Percentiles rank a stretch among this genome's conserved stretches.
Conservation (phyloP, 1,140 invertebrate species). For the Psix sp. region DNA sequence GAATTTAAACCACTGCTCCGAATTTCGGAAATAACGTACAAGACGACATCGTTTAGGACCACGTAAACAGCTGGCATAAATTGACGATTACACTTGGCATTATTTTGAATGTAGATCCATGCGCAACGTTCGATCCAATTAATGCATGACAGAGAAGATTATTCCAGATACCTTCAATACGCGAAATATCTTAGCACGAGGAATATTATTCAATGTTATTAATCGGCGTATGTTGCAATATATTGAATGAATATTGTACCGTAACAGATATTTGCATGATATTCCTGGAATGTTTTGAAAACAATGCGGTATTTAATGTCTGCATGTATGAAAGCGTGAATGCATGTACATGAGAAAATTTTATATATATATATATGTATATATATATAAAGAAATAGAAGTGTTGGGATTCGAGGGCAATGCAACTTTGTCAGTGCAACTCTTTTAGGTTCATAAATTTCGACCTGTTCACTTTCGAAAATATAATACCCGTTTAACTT, state of each 20-base stretch:
- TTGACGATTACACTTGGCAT: conserved; percentile 19
- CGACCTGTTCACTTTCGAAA: too few species aligned
- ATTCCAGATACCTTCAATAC: conserved; percentile 43
- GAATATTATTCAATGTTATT: conserved; percentile 55
- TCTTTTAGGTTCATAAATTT: too few species aligned
- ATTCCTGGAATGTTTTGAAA: conserved; percentile 49
- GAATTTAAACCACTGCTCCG: too few species aligned
- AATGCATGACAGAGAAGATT: conserved; percentile 50
- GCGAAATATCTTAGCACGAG: conserved; percentile 49
- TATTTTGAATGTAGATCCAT: conserved; percentile 37
- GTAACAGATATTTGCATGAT: conserved; percentile 43
- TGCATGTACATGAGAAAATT: conserved; percentile 26
- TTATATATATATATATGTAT: conserved; percentile 1
- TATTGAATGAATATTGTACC: conserved; percentile 46
- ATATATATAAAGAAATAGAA: too few species aligned
- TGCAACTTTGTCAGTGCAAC: too few species aligned
- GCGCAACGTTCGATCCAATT: conserved; percentile 33
- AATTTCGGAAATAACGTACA: too few species aligned
- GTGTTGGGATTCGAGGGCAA: too few species aligned
- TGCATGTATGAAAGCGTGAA: conserved; percentile 13
- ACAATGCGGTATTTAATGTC: conserved; percentile 39
- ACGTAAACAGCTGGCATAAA: background rate
- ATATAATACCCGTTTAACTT: too few species aligned
- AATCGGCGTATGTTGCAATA: conserved; percentile 43
- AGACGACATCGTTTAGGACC: too few species aligned